These are phyloP conservation scores for Cydia pomonella DNA, from an alignment of 1,140 invertebrate genomes.

Conservation along the genomic window DNA sequence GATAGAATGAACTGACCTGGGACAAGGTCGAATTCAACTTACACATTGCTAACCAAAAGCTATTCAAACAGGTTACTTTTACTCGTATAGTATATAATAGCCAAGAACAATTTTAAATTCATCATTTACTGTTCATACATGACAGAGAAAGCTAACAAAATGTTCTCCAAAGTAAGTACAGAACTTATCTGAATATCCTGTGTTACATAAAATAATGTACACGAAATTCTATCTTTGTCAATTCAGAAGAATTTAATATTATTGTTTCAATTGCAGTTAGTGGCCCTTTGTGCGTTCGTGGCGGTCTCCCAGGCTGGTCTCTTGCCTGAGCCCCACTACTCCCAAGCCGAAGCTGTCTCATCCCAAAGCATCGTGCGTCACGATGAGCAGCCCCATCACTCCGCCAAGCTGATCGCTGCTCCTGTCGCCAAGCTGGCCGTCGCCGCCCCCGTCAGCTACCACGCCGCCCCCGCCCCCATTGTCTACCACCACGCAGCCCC, in stretches of 20 bases:
- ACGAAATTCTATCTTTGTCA: background rate
- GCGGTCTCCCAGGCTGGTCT: slow-evolving; percentile 44
- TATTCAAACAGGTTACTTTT: background rate
- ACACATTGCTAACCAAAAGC: background rate
- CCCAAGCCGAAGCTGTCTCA: slow-evolving; percentile 56
- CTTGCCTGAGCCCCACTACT: slow-evolving; percentile 54
- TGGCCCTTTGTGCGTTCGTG: slow-evolving; percentile 41
- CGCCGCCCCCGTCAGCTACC: slow-evolving; percentile 38
- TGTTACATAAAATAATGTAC: too few species aligned
- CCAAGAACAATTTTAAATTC: background rate
- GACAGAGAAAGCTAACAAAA: slow-evolving; percentile 21
- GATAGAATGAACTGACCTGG: slow-evolving; percentile 4
- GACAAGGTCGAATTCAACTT: slow-evolving; percentile 18
- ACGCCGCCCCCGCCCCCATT: slow-evolving; percentile 41
- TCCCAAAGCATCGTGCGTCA: slow-evolving; percentile 61
- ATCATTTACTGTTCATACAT: slow-evolving; percentile 25
- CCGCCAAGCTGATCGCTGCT: slow-evolving; percentile 35
- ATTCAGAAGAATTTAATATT: background rate
- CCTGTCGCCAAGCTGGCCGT: slow-evolving; percentile 28
- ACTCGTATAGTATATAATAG: slow-evolving; percentile 29
- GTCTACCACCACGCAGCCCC: slow-evolving; percentile 42
- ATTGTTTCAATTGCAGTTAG: slow-evolving; percentile 35
- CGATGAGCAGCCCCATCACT: slow-evolving; percentile 38
- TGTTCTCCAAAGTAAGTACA: slow-evolving; percentile 37
- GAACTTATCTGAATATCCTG: too few species aligned